Evolutionary conservation across 35 echinoderm and acorn worm genomes (phyloP).

Genomic region (Patiria miniata): DNA sequence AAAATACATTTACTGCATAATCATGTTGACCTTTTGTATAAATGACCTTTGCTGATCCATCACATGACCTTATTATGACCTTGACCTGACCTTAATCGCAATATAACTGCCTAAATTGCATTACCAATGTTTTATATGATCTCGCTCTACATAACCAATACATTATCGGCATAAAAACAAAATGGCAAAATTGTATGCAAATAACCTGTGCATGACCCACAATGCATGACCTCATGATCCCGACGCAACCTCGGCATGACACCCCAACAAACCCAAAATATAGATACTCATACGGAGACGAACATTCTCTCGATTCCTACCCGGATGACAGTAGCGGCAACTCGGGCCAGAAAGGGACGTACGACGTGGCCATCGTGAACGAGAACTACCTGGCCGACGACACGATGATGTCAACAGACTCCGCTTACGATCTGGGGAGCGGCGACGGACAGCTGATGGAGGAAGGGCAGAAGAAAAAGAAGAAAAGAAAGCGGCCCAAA

Average conservation of each 20-base stretch:
- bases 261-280: constrained; percentile 8
- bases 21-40: too few species aligned
- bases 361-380: constrained; percentile 87
- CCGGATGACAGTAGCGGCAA: constrained; percentile 73
- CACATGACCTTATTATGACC: too few species aligned
- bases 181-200: neutral
- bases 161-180: neutral
- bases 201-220: neutral
- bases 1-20: too few species aligned
- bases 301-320: constrained; percentile 78
- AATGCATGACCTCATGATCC: neutral
- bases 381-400: constrained; percentile 69
- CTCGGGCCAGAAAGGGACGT: constrained; percentile 71
- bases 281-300: constrained; percentile 87
- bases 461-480: constrained; percentile 34
- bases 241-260: neutral
- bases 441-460: neutral
- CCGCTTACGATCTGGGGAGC: constrained; percentile 71
- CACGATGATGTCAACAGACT: constrained; percentile 77
- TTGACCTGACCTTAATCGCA: too few species aligned
- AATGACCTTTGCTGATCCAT: too few species aligned
- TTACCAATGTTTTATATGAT: neutral
- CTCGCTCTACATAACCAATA: neutral
- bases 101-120: too few species aligned
- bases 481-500: constrained; percentile 53